These are phyloP conservation scores for Archocentrus centrarchus DNA, from an alignment of 2,113 vertebrate species.

Conservation along the genomic window DNA sequence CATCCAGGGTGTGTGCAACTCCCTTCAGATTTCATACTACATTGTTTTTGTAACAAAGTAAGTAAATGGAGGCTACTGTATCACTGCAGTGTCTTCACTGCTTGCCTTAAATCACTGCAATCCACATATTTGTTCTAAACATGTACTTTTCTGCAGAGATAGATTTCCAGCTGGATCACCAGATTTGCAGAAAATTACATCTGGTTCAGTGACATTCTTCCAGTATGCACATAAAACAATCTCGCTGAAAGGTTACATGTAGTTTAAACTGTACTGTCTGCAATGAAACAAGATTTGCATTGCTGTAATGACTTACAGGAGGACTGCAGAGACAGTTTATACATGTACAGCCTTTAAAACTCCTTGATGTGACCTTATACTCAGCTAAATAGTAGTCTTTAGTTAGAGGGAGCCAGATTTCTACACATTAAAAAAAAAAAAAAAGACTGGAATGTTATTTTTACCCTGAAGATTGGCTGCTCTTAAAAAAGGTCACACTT, in stretches of 20 bases:
- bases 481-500: conserved; percentile 2
- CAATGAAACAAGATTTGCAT: not conserved
- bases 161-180: not conserved
- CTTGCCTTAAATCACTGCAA: not conserved
- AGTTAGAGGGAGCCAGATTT: not conserved
- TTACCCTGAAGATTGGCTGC: not conserved
- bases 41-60: not conserved
- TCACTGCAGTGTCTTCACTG: not conserved
- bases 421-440: not conserved
- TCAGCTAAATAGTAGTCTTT: conserved; percentile 9
- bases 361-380: conserved; percentile 10
- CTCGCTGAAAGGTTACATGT: not conserved
- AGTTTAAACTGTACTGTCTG: not conserved
- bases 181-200: conserved; percentile 3
- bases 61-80: not conserved
- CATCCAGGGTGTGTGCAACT: not conserved
- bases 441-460: not conserved
- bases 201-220: not conserved
- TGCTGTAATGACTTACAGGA: not conserved
- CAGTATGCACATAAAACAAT: not conserved
- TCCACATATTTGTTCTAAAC: conserved; percentile 3
- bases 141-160: not conserved
- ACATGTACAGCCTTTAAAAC: conserved; percentile 16
- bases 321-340: not conserved
- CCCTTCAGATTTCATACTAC: too few species aligned